Percentiles rank a stretch among this genome's conserved stretches.
Evolutionary conservation across 2,888 invertebrate species (phyloP).

Genomic region (Synergus umbraculus): DNA sequence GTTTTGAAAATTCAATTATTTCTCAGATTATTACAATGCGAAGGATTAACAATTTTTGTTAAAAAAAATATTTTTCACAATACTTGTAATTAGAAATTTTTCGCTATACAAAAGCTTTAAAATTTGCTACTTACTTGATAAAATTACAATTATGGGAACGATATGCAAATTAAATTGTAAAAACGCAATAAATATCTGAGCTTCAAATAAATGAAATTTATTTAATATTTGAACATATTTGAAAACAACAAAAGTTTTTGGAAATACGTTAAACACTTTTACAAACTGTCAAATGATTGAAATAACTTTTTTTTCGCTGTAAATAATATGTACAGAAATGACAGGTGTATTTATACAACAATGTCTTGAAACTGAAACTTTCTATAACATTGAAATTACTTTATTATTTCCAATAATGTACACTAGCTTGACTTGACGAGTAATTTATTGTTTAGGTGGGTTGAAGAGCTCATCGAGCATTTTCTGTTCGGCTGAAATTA

Average conservation of each 20-base stretch:
- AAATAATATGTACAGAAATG: not conserved
- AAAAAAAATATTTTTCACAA: too few species aligned
- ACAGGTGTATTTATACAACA: not conserved
- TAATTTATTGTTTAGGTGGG: conserved; percentile 17
- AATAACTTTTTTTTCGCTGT: not conserved
- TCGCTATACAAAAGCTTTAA: too few species aligned
- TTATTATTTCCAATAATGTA: conserved; percentile 19
- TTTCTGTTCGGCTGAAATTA: conserved; percentile 3
- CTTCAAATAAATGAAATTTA: not conserved
- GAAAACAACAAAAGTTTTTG: not conserved
- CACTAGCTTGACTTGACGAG: conserved; percentile 9
- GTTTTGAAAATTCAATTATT: too few species aligned
- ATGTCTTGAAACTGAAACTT: not conserved
- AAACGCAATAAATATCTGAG: not conserved
- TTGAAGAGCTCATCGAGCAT: conserved; percentile 16
- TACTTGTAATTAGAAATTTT: too few species aligned
- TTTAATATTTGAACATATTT: not conserved
- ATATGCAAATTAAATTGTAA: not conserved
- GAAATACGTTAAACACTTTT: not conserved
- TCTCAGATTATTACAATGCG: too few species aligned
- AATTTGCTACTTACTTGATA: not conserved
- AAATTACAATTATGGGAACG: not conserved
- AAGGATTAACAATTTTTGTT: too few species aligned
- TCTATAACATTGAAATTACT: conserved; percentile 24
- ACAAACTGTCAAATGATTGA: not conserved